Evolutionary conservation across 2,113 vertebrate species (phyloP), one percentile per base, ranked within the genome.

Genomic region (Laticauda laticaudata): DNA sequence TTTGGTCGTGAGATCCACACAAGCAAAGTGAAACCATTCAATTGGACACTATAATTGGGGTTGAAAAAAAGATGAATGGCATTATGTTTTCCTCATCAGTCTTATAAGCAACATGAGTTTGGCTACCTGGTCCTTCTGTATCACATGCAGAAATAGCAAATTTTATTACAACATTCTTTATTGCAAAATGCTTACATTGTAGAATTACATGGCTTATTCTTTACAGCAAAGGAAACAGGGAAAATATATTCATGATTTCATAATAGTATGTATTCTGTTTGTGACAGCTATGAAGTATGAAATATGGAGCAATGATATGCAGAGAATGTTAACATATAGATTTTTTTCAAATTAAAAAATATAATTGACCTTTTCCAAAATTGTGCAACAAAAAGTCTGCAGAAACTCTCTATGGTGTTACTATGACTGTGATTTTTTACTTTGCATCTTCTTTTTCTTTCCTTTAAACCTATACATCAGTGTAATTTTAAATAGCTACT

Each of bases 11-110:
- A 99, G 98, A 95, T 99, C 99, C 94, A 99, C 99, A 57, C 99
- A 99, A 56, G 99, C 99, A 51, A 99, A 99, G 96, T 99, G 99
- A 96, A 99, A 99, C 99, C 99, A 99, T 91, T 99, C 99, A 3
- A 99, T 99, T 0, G 99, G 99, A 97, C 99, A 99, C 99, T 99
- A 96, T 59, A 94, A 57, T 75, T 90, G 75, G 94, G 95, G 92
- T 81, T 81, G 91, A 96, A 55, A 94, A 87, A 93, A 6, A 87
- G 5, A 85, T 69, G 34, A 2, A 94, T 0, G n/a, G 2, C 95
- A 92, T 69, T 0, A 1, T 24, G 45, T 88, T 89, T 88, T 2
- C 45, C 1, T 81, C 34, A 81, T 43, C 15, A 43, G 34, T 81
- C 75, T 81, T 81, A 43, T 43, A 18, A 81, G 34, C 29, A 75